Evolutionary conservation across 2,113 vertebrate genomes (phyloP).

Genomic region (Corythornis vintsioides): DNA sequence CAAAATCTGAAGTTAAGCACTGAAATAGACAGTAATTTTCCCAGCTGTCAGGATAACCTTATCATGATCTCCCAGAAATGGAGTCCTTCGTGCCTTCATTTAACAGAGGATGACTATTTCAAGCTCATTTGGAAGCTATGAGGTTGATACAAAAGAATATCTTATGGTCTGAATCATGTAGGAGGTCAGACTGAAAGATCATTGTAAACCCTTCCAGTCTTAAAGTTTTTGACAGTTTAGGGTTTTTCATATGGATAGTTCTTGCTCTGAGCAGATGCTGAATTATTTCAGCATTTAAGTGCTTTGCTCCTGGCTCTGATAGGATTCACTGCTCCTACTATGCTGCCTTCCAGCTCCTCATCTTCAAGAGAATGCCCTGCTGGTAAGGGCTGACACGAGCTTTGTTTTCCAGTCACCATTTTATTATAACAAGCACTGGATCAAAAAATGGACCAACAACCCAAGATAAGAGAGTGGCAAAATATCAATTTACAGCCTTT

Average conservation of each 20-base stretch:
- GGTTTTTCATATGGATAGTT: not conserved
- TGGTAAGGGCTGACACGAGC: not conserved
- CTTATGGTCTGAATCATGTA: not conserved
- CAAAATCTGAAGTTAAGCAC: not conserved
- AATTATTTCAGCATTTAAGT: constrained; percentile 39
- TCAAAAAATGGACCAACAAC: not conserved
- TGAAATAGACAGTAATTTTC: not conserved
- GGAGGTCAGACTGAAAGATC: not conserved
- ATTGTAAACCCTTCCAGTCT: not conserved
- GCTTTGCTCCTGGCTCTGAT: constrained; percentile 11
- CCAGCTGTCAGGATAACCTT: not conserved
- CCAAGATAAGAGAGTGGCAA: not conserved
- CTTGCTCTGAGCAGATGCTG: constrained; percentile 12
- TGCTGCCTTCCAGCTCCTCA: not conserved
- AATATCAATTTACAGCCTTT: not conserved
- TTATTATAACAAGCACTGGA: not conserved
- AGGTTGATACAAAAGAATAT: not conserved
- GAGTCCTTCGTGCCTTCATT: not conserved
- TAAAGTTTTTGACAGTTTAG: not conserved
- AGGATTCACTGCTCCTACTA: not conserved
- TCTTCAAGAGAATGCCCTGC: not conserved
- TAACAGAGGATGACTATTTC: not conserved
- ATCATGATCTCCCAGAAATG: not conserved
- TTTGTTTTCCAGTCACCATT: not conserved
- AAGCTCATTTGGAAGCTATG: not conserved